Evolutionary conservation across 2,888 invertebrate genomes (phyloP).

Genomic region (Tupiocoris notatus): DNA sequence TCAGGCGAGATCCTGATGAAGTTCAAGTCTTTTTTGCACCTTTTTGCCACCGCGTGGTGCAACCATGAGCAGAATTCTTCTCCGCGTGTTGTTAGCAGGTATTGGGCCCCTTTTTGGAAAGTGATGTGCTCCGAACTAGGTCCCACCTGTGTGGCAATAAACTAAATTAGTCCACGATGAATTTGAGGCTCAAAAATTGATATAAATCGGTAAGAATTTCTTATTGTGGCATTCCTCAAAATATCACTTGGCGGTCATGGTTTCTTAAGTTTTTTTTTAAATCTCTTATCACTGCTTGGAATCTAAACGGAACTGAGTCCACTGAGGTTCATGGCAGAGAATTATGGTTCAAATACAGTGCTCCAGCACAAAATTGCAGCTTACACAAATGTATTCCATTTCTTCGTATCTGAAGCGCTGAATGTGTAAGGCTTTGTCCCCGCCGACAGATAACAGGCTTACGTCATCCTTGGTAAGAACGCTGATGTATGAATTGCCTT

Average conservation of each 20-base stretch:
- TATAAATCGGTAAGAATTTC: no score
- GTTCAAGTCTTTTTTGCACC: slow-evolving; percentile 12
- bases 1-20: slow-evolving; percentile 30
- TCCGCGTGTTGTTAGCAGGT: slow-evolving; percentile 20
- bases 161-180: no score
- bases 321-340: no score
- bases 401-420: slow-evolving; percentile 24
- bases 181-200: no score
- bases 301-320: no score
- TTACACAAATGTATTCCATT: slow-evolving; percentile 26
- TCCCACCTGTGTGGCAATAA: no score
- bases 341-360: no score
- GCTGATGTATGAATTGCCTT: slow-evolving; percentile 20
- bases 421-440: slow-evolving; percentile 5
- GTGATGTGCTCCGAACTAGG: slow-evolving; percentile 38
- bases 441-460: slow-evolving; percentile 7
- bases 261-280: no score
- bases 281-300: no score
- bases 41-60: slow-evolving; percentile 5
- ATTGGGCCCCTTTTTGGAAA: slow-evolving; percentile 16
- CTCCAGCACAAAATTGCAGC: no score
- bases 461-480: slow-evolving; percentile 24
- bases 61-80: slow-evolving; percentile 41
- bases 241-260: no score
- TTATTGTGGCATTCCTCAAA: no score